Evolutionary conservation across 2,797 vertebrate genomes (phyloP).

Genomic region (Cetoscarus ocellatus): DNA sequence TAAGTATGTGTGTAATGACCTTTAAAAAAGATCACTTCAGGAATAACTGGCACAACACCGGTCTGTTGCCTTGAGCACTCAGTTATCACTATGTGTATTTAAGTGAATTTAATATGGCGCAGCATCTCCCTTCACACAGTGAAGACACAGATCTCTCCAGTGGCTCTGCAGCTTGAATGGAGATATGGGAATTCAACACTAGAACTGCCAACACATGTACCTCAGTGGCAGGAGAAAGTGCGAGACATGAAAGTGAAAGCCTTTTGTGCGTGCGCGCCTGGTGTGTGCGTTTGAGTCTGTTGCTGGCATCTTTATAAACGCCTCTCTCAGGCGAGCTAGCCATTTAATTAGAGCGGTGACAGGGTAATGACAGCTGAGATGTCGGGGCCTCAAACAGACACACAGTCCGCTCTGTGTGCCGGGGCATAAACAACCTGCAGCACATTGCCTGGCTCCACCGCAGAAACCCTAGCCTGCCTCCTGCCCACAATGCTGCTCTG

Average conservation of each 20-base stretch:
- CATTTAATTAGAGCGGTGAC: conserved; percentile 83
- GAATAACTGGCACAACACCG: no score
- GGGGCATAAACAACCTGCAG: conserved; percentile 71
- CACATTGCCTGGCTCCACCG: conserved; percentile 59
- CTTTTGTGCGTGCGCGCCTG: conserved; percentile 36
- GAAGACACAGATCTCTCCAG: conserved; percentile 49
- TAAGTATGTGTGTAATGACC: no score
- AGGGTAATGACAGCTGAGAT: conserved; percentile 81
- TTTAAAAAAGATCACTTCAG: no score
- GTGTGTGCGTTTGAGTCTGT: conserved; percentile 46
- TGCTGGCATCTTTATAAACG: conserved; percentile 76
- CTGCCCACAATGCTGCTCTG: conserved; percentile 39
- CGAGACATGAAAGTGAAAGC: conserved; percentile 72
- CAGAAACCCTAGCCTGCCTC: conserved; percentile 68
- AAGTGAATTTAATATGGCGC: conserved; percentile 59
- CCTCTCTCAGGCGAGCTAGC: conserved; percentile 66
- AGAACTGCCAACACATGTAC: conserved; percentile 72
- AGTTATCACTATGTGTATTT: conserved; percentile 37
- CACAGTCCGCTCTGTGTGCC: conserved; percentile 74
- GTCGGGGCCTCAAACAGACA: conserved; percentile 71
- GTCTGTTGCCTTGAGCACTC: conserved; percentile 32
- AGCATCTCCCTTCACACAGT: conserved; percentile 28
- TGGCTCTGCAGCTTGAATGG: conserved; percentile 51
- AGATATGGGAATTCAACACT: conserved; percentile 66
- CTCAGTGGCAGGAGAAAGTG: conserved; percentile 69